Percentiles rank a stretch among this genome's conserved stretches.
Conservation (phyloP, 2,888 invertebrate genomes). For the Adineta ricciae region DNA sequence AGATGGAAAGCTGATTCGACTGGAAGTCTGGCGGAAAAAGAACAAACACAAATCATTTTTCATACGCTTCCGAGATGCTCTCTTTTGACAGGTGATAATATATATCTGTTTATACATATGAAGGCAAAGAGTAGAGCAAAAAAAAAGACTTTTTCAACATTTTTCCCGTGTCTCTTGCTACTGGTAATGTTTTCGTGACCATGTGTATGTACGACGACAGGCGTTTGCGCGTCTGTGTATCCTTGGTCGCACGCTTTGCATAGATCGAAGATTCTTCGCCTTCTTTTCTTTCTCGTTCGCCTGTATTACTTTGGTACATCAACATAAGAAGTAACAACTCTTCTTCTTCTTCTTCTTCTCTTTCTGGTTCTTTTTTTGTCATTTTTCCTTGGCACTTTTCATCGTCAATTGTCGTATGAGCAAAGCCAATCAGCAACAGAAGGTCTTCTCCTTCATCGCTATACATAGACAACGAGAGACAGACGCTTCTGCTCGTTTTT, state of each 20-base stretch:
- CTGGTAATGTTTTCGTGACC: neutral
- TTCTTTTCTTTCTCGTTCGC: neutral
- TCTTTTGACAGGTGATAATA: neutral
- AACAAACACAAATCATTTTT: neutral
- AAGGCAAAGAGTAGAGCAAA: neutral
- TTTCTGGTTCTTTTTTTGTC: neutral
- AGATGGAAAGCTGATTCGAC: neutral
- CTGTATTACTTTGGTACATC: neutral
- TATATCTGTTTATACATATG: neutral
- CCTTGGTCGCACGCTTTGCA: neutral
- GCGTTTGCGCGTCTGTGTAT: neutral
- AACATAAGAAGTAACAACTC: slow-evolving; percentile 1
- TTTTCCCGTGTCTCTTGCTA: neutral
- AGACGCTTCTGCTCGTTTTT: neutral
- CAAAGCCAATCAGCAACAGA: neutral
- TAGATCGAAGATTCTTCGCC: neutral
- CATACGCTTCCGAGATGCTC: neutral
- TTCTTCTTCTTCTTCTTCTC: neutral
- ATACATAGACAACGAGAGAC: neutral
- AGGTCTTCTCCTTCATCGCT: neutral
- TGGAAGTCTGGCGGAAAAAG: too few relatives aligned
- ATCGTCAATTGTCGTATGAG: slow-evolving; percentile 4
- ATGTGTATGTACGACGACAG: neutral
- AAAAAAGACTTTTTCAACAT: neutral
- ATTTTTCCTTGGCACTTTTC: neutral